Evolutionary conservation across 2,797 vertebrate species (phyloP), one percentile per base, ranked within the genome.

Genomic region (Labroides dimidiatus): DNA sequence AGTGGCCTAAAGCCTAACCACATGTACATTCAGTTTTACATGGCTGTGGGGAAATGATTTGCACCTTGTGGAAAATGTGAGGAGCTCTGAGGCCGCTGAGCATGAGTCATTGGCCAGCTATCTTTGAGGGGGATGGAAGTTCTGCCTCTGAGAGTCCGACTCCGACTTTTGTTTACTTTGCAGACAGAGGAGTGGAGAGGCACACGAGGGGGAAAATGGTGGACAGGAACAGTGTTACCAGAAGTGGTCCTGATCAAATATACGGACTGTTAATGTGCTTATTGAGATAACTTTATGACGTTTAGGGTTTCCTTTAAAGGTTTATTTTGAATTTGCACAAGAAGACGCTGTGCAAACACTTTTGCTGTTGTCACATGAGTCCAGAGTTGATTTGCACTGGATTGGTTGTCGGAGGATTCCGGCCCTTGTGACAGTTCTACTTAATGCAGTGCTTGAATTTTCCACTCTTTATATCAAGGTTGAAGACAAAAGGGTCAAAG

Each of bases 91-190:
- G 80, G 77, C 79, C 80, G 72, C 75, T 47, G 81, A 84, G 86
- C 77, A 84, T 94, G 93, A 94, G 85, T 95, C 93, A 95, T 85
- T 87, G 89, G 87, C 83, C 79, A 92, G 92, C 81, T 90, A 94
- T 94, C 94, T 91, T 62, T 63, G 86, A 87, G 84, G 90, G 89
- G 88, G 91, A 77, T 89, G 90, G 86, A 87, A 84, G 88, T 87
- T 83, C 70, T 89, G 88, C 84, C 63, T 88, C 77, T 72, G 72
- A 91, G 87, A 49, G 83, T 78, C 37, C 86, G 88, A 90, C 84
- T 80, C 78, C 87, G 85, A 84, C 85, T 59, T 93, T 90, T 93
- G 92, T 94, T 94, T 93, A 94, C 90, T 90, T 91, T 94, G 78
- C 91, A 93, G 91, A 89, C 81, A 79, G 84, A 91, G 75, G 50